Evolutionary conservation across 2,888 invertebrate genomes (phyloP).

Genomic region (Stenchaetothrips biformis): DNA sequence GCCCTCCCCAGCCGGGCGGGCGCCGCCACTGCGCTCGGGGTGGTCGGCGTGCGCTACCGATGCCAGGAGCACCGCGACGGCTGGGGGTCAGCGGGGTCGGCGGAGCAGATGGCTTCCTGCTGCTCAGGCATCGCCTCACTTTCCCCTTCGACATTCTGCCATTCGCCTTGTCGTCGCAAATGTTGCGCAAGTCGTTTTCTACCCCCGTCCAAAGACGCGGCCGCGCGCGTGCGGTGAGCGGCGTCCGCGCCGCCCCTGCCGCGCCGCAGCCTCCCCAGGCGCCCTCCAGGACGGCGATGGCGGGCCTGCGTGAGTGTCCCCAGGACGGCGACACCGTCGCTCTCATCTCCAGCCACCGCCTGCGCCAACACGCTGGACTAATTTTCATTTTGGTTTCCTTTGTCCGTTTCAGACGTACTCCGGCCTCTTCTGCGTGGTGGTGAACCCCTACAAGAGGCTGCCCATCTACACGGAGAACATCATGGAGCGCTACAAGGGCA

Average conservation of each 20-base stretch:
- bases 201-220: too few relatives aligned
- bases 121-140: too few relatives aligned
- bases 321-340: background rate
- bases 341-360: background rate
- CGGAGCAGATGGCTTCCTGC: background rate
- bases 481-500: constrained; percentile 99
- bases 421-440: constrained; percentile 99
- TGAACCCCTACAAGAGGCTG: constrained; percentile 98
- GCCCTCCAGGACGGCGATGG: background rate
- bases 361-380: background rate
- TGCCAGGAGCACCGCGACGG: background rate
- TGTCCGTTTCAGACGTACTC: constrained; percentile 88
- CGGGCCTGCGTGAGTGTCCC: background rate
- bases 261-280: background rate
- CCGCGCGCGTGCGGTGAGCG: background rate
- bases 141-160: too few relatives aligned
- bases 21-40: background rate
- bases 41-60: background rate
- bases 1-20: background rate
- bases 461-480: constrained; percentile 99
- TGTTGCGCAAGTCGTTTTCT: too few relatives aligned
- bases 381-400: constrained; percentile 34
- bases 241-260: background rate
- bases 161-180: too few relatives aligned
- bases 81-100: background rate